These are phyloP conservation scores for Arrhopalites spinosus DNA, from an alignment of 2,888 invertebrate genomes.

Conservation along the genomic window DNA sequence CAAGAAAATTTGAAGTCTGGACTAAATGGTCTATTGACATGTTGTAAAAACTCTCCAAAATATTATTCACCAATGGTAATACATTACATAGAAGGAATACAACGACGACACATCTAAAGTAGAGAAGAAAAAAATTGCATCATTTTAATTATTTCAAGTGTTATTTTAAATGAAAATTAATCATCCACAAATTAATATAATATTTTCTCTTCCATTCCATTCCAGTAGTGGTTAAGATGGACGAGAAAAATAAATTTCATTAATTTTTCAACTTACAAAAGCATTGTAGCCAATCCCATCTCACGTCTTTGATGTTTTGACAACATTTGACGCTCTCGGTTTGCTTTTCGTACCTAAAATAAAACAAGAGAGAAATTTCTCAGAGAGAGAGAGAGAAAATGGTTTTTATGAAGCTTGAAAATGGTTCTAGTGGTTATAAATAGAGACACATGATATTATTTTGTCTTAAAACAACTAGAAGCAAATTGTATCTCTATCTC, in stretches of 20 bases:
- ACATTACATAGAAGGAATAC: slow-evolving; percentile 94
- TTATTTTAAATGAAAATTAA: no score
- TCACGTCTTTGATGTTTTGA: slow-evolving; percentile 89
- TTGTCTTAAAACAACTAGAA: background rate
- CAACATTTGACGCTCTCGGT: slow-evolving; percentile 84
- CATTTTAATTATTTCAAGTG: no score
- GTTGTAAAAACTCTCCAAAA: slow-evolving; percentile 78
- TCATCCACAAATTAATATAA: no score
- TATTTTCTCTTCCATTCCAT: no score
- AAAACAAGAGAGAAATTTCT: slow-evolving; percentile 15
- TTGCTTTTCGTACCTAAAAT: slow-evolving; percentile 78
- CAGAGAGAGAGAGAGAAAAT: background rate
- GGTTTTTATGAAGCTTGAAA: no score
- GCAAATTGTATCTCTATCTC: background rate
- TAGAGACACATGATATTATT: background rate
- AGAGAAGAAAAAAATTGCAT: no score
- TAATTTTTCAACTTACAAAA: slow-evolving; percentile 72
- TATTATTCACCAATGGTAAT: slow-evolving; percentile 81
- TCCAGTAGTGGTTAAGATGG: no score
- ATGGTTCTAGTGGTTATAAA: no score
- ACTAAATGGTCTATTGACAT: slow-evolving; percentile 72
- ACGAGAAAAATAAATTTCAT: no score
- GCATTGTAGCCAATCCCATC: slow-evolving; percentile 92
- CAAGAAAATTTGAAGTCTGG: slow-evolving; percentile 85
- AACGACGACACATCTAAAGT: slow-evolving; percentile 72